These are phyloP conservation scores for Bombyx mandarina DNA, from an alignment of 1,140 invertebrate genomes.

Conservation along the genomic window DNA sequence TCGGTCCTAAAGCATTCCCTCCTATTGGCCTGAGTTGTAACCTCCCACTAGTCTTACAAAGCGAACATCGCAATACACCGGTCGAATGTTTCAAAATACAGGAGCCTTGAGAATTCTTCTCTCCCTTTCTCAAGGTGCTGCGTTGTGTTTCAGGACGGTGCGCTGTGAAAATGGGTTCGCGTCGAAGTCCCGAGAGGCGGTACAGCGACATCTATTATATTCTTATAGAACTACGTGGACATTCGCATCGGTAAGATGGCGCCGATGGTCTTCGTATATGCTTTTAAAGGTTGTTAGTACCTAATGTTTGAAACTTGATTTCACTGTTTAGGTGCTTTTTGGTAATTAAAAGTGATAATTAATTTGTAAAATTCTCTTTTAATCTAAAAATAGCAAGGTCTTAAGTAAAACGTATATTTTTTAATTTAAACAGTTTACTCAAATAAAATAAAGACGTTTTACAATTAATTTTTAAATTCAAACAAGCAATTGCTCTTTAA, in stretches of 20 bases:
- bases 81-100: conserved; percentile 33
- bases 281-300: too few relatives aligned
- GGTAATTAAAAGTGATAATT: too few relatives aligned
- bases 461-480: too few relatives aligned
- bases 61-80: conserved; percentile 41
- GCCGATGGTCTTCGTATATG: conserved; percentile 10
- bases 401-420: too few relatives aligned
- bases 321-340: too few relatives aligned
- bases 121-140: conserved; percentile 56
- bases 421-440: too few relatives aligned
- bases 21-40: conserved; percentile 45
- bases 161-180: conserved; percentile 47
- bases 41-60: conserved; percentile 53
- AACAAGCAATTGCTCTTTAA: too few relatives aligned
- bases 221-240: conserved; percentile 22
- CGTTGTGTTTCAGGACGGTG: conserved; percentile 58
- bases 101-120: conserved; percentile 65
- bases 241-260: conserved; percentile 41
- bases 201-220: conserved; percentile 38
- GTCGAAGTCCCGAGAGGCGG: conserved; percentile 34
- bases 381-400: too few relatives aligned
- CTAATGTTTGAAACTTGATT: too few relatives aligned
- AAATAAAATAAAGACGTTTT: too few relatives aligned
- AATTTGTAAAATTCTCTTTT: too few relatives aligned
- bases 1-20: conserved; percentile 31